These are phyloP conservation scores for Drosophila pandora DNA, from an alignment of 1,140 invertebrate species.

Conservation along the genomic window DNA sequence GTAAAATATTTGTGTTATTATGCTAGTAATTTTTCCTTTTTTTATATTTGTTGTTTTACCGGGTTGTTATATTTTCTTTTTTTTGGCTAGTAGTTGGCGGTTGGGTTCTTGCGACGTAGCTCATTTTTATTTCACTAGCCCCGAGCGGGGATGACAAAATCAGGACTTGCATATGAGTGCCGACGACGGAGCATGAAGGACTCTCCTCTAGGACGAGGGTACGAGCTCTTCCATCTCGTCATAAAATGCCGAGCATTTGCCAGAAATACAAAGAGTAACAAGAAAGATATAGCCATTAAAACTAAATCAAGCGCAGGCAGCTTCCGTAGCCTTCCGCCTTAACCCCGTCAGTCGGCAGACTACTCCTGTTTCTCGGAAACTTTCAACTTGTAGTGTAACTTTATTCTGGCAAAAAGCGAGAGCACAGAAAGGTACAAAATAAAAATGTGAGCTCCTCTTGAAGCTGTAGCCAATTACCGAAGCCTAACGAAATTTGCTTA, in stretches of 20 bases:
- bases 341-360: background rate
- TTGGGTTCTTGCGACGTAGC: slow-evolving; percentile 48
- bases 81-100: slow-evolving; percentile 32
- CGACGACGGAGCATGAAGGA: slow-evolving; percentile 15
- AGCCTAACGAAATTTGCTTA: slow-evolving; percentile 31
- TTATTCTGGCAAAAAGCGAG: slow-evolving; percentile 14
- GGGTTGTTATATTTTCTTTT: background rate
- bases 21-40: slow-evolving; percentile 75
- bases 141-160: slow-evolving; percentile 66
- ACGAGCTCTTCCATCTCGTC: slow-evolving; percentile 33
- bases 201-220: background rate
- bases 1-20: slow-evolving; percentile 82
- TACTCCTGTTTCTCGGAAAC: slow-evolving; percentile 39
- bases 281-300: slow-evolving; percentile 53
- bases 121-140: slow-evolving; percentile 75
- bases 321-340: background rate
- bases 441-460: slow-evolving; percentile 6
- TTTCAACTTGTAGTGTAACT: slow-evolving; percentile 41
- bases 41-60: slow-evolving; percentile 21
- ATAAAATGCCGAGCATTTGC: slow-evolving; percentile 71
- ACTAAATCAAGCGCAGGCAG: slow-evolving; percentile 52
- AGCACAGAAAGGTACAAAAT: slow-evolving; percentile 2
- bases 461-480: slow-evolving; percentile 51
- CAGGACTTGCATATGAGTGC: slow-evolving; percentile 47
- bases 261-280: slow-evolving; percentile 34